These are phyloP conservation scores for Cancer borealis DNA, from an alignment of 2,888 invertebrate species.

Conservation along the genomic window DNA sequence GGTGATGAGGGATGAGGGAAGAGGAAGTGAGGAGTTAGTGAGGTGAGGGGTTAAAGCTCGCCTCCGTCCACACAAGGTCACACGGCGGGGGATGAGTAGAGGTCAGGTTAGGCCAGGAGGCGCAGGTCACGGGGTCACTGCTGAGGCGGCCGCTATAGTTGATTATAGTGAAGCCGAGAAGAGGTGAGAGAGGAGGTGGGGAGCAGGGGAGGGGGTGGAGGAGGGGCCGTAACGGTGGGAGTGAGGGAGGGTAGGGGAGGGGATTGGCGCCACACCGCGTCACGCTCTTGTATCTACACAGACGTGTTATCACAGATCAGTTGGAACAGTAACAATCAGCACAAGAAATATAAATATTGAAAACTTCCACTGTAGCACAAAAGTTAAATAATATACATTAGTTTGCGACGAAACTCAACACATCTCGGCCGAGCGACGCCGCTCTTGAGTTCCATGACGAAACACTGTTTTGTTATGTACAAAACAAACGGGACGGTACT, in stretches of 20 bases:
- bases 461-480: constrained; percentile 70
- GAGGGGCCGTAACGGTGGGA: not conserved
- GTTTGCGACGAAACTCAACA: constrained; percentile 64
- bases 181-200: constrained; percentile 47
- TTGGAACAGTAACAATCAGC: constrained; percentile 73
- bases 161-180: constrained; percentile 44
- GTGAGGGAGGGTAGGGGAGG: constrained; percentile 35
- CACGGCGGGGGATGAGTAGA: not conserved
- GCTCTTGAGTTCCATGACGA: constrained; percentile 62
- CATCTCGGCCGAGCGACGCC: constrained; percentile 66
- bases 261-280: constrained; percentile 52
- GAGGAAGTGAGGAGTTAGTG: not conserved
- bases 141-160: not conserved
- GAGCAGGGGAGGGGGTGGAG: constrained; percentile 14
- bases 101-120: not conserved
- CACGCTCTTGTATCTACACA: constrained; percentile 66
- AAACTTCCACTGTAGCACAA: constrained; percentile 65
- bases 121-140: constrained; percentile 39
- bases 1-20: not conserved
- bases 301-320: constrained; percentile 73
- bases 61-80: constrained; percentile 6
- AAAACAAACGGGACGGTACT: constrained; percentile 73
- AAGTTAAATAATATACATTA: constrained; percentile 61
- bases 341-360: constrained; percentile 70
- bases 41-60: not conserved